A percentile compares a stretch with the other conserved stretches of the same genome.
Evolutionary conservation across 2,888 invertebrate genomes (phyloP).

Genomic region (Camptogramma bilineatum): DNA sequence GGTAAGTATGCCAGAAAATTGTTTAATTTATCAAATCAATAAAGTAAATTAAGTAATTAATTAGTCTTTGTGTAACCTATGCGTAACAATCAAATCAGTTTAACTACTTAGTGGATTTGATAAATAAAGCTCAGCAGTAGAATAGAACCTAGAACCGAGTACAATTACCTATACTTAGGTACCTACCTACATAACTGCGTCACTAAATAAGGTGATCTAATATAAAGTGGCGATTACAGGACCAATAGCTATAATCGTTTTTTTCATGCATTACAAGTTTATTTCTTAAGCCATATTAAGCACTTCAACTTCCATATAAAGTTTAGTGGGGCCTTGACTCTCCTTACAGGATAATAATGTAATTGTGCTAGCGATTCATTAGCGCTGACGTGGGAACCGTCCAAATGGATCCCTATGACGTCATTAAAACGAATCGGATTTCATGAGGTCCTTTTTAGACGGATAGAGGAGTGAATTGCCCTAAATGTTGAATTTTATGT

Average conservation of each 20-base stretch:
- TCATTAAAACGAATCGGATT: slow-evolving; percentile 57
- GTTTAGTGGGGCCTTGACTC: slow-evolving; percentile 62
- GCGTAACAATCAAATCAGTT: too few species aligned
- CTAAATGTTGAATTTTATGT: slow-evolving; percentile 47
- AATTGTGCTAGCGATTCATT: slow-evolving; percentile 65
- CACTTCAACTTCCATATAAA: slow-evolving; percentile 55
- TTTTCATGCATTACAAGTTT: slow-evolving; percentile 47
- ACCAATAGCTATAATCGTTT: slow-evolving; percentile 41
- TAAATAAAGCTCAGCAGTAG: too few species aligned
- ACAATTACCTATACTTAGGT: neutral
- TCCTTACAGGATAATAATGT: slow-evolving; percentile 69
- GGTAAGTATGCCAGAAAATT: too few species aligned
- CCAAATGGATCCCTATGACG: slow-evolving; percentile 75
- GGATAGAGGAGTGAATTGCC: slow-evolving; percentile 45
- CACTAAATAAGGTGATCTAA: slow-evolving; percentile 28
- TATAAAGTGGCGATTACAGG: slow-evolving; percentile 35
- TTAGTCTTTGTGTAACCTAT: too few species aligned
- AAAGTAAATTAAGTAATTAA: too few species aligned
- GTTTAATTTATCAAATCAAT: too few species aligned
- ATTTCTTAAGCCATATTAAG: slow-evolving; percentile 54
- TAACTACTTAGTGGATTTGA: too few species aligned
- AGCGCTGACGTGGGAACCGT: slow-evolving; percentile 68
- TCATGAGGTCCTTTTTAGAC: slow-evolving; percentile 52
- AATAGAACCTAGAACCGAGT: too few species aligned
- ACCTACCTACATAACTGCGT: slow-evolving; percentile 14